Conservation (phyloP, 2,888 invertebrate species). For the Eupithecia insigniata region DNA sequence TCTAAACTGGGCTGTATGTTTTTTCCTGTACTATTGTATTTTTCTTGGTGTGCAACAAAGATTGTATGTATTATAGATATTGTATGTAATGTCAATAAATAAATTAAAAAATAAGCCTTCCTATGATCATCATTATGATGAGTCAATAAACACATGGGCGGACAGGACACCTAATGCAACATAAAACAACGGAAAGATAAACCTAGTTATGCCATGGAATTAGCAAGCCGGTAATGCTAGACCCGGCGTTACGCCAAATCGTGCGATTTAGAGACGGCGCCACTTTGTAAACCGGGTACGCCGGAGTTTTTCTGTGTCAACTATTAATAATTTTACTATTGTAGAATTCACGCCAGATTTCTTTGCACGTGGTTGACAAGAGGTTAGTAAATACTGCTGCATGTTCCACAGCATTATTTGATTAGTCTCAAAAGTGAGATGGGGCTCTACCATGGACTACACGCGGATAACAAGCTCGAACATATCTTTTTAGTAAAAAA, state of each 20-base stretch:
- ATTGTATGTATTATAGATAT: no score
- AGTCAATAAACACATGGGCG: background rate
- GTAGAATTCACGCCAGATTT: background rate
- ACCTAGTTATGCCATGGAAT: constrained; percentile 34
- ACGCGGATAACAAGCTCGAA: no score
- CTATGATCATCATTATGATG: background rate
- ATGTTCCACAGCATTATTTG: background rate
- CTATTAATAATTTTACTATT: constrained; percentile 51
- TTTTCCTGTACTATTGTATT: no score
- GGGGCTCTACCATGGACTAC: background rate
- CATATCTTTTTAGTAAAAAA: no score
- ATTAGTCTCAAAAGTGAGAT: background rate
- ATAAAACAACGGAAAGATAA: constrained; percentile 16
- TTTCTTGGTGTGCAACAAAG: no score
- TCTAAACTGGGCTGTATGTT: no score
- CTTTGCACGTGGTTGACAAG: background rate
- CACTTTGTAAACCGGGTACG: constrained; percentile 65
- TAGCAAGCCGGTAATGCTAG: constrained; percentile 53
- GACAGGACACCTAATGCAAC: background rate
- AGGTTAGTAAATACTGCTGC: background rate
- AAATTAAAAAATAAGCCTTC: no score
- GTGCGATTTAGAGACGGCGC: constrained; percentile 76
- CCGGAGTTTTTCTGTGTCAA: constrained; percentile 63
- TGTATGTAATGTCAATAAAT: no score
- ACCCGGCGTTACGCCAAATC: constrained; percentile 72